Conservation (phyloP, 1,140 invertebrate genomes). For the Meteorus sp. region DNA sequence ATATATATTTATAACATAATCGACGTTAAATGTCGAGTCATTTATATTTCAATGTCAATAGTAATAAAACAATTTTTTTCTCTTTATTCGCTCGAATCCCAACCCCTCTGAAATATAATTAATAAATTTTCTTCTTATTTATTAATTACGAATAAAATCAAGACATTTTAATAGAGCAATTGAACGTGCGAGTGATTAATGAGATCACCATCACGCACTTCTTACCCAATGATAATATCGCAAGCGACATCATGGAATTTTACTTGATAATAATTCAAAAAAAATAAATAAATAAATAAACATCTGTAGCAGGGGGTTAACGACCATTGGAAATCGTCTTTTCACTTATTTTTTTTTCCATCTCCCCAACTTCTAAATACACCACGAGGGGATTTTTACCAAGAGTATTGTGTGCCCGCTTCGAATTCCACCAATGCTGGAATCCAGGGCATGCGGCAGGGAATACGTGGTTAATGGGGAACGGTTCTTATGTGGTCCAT, state of each 20-base stretch:
- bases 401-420: background rate
- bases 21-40: background rate
- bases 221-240: too few species aligned
- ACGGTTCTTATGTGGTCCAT: slow-evolving; percentile 17
- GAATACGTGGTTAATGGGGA: slow-evolving; percentile 7
- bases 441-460: slow-evolving; percentile 22
- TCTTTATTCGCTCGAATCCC: too few species aligned
- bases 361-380: too few species aligned
- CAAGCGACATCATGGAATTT: background rate
- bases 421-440: slow-evolving; percentile 9
- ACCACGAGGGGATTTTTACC: background rate
- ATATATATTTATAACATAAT: too few species aligned
- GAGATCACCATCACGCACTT: too few species aligned
- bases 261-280: background rate
- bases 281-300: slow-evolving; percentile 1
- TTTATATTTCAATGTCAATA: background rate
- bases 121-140: too few species aligned
- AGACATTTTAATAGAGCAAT: slow-evolving; percentile 13
- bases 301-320: background rate
- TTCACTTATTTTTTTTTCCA: too few species aligned
- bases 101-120: background rate
- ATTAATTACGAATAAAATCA: slow-evolving; percentile 10
- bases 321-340: background rate
- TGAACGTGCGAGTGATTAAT: slow-evolving; percentile 1
- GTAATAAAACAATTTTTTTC: too few species aligned